A percentile compares a stretch with the other conserved stretches of the same genome.
These are phyloP conservation scores for Cairina moschata DNA, from an alignment of 2,113 vertebrate species.

Conservation along the genomic window DNA sequence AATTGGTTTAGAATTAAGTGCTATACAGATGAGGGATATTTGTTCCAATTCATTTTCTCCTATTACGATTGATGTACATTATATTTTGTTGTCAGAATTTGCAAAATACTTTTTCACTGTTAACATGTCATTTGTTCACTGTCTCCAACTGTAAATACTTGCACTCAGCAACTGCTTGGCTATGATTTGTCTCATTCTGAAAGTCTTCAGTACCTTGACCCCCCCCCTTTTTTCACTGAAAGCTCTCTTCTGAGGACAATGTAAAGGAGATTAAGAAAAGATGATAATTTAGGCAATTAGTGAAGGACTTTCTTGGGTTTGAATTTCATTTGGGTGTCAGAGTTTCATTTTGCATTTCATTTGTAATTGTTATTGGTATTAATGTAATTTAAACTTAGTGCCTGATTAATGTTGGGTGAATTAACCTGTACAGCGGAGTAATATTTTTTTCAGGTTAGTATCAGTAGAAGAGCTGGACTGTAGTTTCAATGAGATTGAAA, in stretches of 20 bases:
- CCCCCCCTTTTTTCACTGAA: background rate
- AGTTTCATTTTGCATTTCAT: background rate
- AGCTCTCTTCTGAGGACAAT: background rate
- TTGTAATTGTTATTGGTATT: background rate
- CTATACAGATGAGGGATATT: background rate
- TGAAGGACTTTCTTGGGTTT: background rate
- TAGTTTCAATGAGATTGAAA: slow-evolving; percentile 98
- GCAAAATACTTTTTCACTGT: background rate
- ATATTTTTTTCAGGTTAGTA: slow-evolving; percentile 75
- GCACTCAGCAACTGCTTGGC: background rate
- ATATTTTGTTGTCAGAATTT: background rate
- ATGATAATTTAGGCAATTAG: background rate
- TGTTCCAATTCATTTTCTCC: background rate
- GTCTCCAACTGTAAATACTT: background rate
- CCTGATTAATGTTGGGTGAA: background rate
- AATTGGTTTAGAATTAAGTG: background rate
- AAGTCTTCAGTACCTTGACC: background rate
- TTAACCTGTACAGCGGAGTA: background rate
- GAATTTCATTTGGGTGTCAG: background rate
- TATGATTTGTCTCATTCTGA: background rate
- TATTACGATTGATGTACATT: background rate
- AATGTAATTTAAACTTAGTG: background rate
- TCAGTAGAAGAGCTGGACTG: slow-evolving; percentile 94
- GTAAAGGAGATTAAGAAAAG: background rate
- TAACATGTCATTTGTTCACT: background rate